Base-by-base conservation (phyloP, 2,797 vertebrate genomes). In the Neomorphus geoffroyi region DNA sequence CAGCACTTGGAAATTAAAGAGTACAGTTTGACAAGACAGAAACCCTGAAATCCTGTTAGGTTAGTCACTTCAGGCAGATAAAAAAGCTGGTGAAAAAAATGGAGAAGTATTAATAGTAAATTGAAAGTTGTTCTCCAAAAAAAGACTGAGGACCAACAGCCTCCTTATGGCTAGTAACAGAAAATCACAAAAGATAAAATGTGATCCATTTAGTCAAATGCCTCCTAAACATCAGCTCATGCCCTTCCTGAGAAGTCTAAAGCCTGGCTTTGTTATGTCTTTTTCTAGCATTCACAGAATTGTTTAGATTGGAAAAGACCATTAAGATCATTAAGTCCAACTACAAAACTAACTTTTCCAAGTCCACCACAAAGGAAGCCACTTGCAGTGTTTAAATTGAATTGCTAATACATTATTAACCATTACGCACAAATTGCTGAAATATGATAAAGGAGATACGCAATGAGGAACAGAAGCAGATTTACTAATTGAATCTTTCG, bases 21-120 rank as follows among this genome's bases (percentile, higher is more conserved):
- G 24, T 83, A 58, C 17, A 33, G 21, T 81, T 22, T 91, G 56
- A 84, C 70, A 83, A 66, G 80, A 78, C 21, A 43, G 88, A 80
- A 90, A 86, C 48, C 61, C 54, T 84, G 81, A 95, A 94, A 93
- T 81, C 19, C 28, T 72, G 62, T 35, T 83, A 85, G 35, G 18
- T 26, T 39, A 71, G 41, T 69, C n/a, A 74, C 8, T 60, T 78
- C 82, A 90, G 62, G 69, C 16, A 73, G 56, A 45, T 78, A 78
- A 78, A 90, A 77, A 26, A 93, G 48, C 61, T 90, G 43, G 35
- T 78, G 57, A 77, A 65, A 73, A 45, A 89, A 84, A 67, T 17
- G 13, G 3, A 26, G 6, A 93, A 46, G 46, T 85, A 45, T 64
- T 74, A 77, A 77, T 19, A 50, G 12, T 41, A 83, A 69, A 39